Evolutionary conservation across 2,113 vertebrate genomes (phyloP), one percentile per base, ranked within the genome.

Genomic region (Tringa solitaria): DNA sequence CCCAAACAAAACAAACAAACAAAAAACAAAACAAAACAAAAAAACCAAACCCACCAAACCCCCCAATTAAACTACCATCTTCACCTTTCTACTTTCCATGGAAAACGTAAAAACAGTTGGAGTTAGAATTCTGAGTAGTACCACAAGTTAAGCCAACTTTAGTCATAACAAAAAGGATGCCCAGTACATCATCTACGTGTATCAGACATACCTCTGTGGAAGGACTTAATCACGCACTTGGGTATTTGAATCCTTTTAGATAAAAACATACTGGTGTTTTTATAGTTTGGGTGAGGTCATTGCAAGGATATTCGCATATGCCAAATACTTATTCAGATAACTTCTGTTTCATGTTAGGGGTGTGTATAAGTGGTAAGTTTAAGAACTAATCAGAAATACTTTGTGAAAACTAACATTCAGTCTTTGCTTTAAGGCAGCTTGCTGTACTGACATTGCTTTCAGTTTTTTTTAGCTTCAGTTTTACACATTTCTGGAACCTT

Each of bases 91-190:
- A 2, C 13, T 3, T 90, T 23, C 64, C 8, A 24, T 8, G 8
- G 32, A 72, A 85, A 83, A 67, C 17, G 30, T 14, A 37, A 59
- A 84, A 78, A 0, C 6, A 54, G 63, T 41, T 18, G 56, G 37
- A 75, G 39, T 54, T 45, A 53, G 53, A 63, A 65, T 83, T 91
- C 28, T 59, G 28, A 65, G 39, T 41, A 70, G n/a, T 74, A 37
- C 35, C 57, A 45, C 24, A 87, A 78, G 69, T 60, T 75, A 75
- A 82, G 35, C 21, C 45, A 88, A 15, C n/a, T 91, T 91, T 16
- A 95, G 88, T 84, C 92, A 81, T 72, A 96, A 90, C 46, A 96
- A 53, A 88, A 74, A 64, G 14, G 46, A 70, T 61, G 33, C 17
- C 54, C 9, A 17, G 17, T 33, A 46, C 41, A 10, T 91, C 8